Evolutionary conservation across 2,888 invertebrate genomes (phyloP).

Genomic region (Agonopterix alstromeriana): DNA sequence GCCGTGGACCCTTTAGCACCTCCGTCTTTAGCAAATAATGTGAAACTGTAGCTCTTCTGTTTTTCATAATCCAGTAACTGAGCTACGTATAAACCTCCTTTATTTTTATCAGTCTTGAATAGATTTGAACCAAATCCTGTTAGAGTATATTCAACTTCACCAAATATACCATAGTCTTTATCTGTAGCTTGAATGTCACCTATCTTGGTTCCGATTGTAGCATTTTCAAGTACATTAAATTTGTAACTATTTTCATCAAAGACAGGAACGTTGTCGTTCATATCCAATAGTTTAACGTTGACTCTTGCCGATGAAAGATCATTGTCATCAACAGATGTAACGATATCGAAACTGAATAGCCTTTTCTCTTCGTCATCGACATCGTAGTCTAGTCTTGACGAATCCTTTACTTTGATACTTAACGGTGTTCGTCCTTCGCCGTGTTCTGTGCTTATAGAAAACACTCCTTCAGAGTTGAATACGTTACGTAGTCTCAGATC

Average conservation of each 20-base stretch:
- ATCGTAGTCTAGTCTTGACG: conserved; percentile 83
- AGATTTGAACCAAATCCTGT: conserved; percentile 88
- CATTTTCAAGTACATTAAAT: conserved; percentile 81
- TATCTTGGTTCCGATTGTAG: conserved; percentile 77
- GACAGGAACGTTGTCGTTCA: conserved; percentile 87
- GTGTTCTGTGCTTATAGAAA: conserved; percentile 79
- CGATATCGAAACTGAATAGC: conserved; percentile 81
- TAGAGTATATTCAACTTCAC: conserved; percentile 82
- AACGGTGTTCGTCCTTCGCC: conserved; percentile 86
- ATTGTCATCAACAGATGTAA: conserved; percentile 72
- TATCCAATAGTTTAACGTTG: conserved; percentile 81
- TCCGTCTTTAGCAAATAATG: conserved; percentile 88
- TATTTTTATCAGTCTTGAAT: conserved; percentile 81
- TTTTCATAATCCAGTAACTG: conserved; percentile 85
- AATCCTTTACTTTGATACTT: conserved; percentile 82
- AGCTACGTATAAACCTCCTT: conserved; percentile 82
- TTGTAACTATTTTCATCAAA: conserved; percentile 80
- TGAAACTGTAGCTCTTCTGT: conserved; percentile 87
- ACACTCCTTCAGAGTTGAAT: conserved; percentile 75
- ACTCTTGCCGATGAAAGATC: conserved; percentile 79
- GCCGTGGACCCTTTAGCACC: conserved; percentile 84
- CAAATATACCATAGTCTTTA: conserved; percentile 83
- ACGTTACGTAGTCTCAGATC: conserved; percentile 78
- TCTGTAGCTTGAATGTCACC: conserved; percentile 83
- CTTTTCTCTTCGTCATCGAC: conserved; percentile 76